Evolutionary conservation across 2,113 vertebrate genomes (phyloP).

Genomic region (Macroglossus sobrinus): DNA sequence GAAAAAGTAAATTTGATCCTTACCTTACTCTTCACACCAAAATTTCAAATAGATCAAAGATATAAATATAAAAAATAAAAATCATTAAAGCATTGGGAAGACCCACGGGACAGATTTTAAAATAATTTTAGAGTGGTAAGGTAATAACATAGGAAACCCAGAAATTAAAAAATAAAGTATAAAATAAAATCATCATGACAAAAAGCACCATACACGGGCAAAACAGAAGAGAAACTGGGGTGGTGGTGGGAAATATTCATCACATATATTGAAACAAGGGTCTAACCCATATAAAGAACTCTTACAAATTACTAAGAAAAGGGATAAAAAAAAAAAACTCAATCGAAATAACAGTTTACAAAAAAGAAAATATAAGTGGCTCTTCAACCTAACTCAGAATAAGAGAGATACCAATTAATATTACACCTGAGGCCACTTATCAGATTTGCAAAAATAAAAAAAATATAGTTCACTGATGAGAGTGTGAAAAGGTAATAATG

Average conservation of each 20-base stretch:
- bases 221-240: background rate
- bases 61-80: conserved; percentile 3
- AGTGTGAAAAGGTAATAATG: background rate
- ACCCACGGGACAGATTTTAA: background rate
- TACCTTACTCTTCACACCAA: background rate
- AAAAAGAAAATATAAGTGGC: background rate
- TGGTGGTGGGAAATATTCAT: background rate
- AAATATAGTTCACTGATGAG: background rate
- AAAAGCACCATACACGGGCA: background rate
- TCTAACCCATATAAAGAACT: background rate
- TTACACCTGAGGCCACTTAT: background rate
- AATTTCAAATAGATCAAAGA: background rate
- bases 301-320: background rate
- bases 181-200: background rate
- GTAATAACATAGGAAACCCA: background rate
- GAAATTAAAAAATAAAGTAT: background rate
- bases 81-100: background rate
- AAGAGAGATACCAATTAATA: background rate
- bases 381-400: background rate
- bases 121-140: background rate
- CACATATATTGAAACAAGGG: background rate
- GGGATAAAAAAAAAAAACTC: background rate
- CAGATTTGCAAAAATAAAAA: background rate
- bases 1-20: background rate
- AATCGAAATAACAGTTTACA: background rate